These are phyloP conservation scores for Drosophila quasianomalipes DNA, from an alignment of 2,888 invertebrate genomes.

Conservation along the genomic window DNA sequence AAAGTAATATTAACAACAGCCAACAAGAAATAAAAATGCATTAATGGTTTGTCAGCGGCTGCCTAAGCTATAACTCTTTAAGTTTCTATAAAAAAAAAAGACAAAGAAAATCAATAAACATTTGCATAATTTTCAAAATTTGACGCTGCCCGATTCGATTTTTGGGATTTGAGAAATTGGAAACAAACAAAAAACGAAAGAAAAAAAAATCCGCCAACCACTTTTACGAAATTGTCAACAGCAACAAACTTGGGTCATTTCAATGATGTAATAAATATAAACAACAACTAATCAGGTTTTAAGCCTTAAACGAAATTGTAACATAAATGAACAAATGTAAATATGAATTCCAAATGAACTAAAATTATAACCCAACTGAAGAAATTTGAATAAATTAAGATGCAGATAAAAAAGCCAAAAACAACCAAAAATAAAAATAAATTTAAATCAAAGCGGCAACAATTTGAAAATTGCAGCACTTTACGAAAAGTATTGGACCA, in stretches of 20 bases:
- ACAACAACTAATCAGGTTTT: slow-evolving; percentile 62
- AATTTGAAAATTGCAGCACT: slow-evolving; percentile 65
- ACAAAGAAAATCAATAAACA: slow-evolving; percentile 68
- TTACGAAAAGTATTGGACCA: slow-evolving; percentile 41
- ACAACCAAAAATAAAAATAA: slow-evolving; percentile 8
- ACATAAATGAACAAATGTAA: slow-evolving; percentile 32
- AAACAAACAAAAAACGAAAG: slow-evolving; percentile 25
- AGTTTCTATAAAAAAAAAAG: slow-evolving; percentile 41
- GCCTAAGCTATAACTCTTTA: slow-evolving; percentile 39
- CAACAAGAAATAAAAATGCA: background rate
- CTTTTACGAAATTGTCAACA: slow-evolving; percentile 74
- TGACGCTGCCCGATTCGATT: slow-evolving; percentile 39
- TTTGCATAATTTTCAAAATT: slow-evolving; percentile 74
- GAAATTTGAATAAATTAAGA: slow-evolving; percentile 67
- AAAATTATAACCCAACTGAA: slow-evolving; percentile 44
- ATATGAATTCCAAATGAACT: slow-evolving; percentile 59
- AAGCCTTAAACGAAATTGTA: slow-evolving; percentile 48
- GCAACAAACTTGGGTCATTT: slow-evolving; percentile 57
- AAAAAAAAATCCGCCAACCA: slow-evolving; percentile 70
- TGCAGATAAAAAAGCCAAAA: slow-evolving; percentile 17
- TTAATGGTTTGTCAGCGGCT: background rate
- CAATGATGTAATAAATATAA: slow-evolving; percentile 63
- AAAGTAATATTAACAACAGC: slow-evolving; percentile 20
- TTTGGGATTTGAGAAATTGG: slow-evolving; percentile 32
- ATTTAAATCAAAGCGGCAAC: slow-evolving; percentile 37